A percentile compares a stretch with the other conserved stretches of the same genome.
phyloP scores from a whole-genome alignment of 35 echinoderm and acorn worm genomes.

The Patiria miniata region DNA sequence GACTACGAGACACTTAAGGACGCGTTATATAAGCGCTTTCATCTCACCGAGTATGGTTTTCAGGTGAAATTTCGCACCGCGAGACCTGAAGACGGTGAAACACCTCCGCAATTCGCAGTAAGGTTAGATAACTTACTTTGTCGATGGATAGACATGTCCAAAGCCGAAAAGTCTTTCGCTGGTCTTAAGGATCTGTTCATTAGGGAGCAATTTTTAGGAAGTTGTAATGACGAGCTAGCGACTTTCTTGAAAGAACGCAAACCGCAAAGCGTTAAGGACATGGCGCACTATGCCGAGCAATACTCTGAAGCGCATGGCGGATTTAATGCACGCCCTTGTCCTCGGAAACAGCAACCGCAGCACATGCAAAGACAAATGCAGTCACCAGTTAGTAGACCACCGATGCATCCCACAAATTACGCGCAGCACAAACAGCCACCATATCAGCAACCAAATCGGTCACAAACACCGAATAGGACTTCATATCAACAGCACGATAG shows the following conservation, averaged over 20 bases:
- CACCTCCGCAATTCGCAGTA: too few species aligned
- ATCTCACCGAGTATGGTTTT: too few species aligned
- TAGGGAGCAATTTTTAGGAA: slow-evolving; percentile 33
- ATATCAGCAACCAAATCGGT: neutral
- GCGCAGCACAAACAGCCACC: neutral
- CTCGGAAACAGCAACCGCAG: too few species aligned
- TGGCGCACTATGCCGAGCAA: slow-evolving; percentile 30
- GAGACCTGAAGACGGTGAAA: too few species aligned
- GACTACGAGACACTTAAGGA: slow-evolving; percentile 43
- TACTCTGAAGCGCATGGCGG: neutral
- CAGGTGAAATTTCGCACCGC: too few species aligned
- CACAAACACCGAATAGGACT: neutral
- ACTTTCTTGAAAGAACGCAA: slow-evolving; percentile 45
- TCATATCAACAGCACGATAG: neutral
- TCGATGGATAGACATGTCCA: too few species aligned
- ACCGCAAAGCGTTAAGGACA: neutral
- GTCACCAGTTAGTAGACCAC: too few species aligned
- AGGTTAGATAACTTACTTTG: too few species aligned
- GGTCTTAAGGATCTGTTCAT: slow-evolving; percentile 52
- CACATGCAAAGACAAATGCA: too few species aligned
- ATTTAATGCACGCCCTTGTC: neutral
- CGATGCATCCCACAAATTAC: neutral
- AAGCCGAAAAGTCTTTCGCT: too few species aligned
- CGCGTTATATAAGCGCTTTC: too few species aligned
- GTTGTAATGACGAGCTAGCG: neutral